A percentile compares a stretch with the other conserved stretches of the same genome.
These are phyloP conservation scores for Tribolium castaneum DNA, from an alignment of 1,140 invertebrate genomes.

Conservation along the genomic window DNA sequence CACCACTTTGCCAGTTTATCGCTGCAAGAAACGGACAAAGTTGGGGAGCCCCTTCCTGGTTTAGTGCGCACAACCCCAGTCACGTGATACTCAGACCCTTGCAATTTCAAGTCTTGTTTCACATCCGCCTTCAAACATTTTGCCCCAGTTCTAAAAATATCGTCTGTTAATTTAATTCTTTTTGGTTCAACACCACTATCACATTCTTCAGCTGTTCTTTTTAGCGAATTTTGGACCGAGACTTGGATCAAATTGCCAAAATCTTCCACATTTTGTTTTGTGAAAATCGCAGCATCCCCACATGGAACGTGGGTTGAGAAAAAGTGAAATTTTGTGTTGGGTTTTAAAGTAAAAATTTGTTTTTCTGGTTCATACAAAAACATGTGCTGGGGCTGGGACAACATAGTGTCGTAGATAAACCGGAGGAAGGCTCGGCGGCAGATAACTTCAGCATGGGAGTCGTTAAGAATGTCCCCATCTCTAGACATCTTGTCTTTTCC, in stretches of 20 bases:
- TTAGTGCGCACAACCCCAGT: slow-evolving; percentile 86
- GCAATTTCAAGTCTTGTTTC: slow-evolving; percentile 67
- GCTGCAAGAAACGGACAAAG: slow-evolving; percentile 90
- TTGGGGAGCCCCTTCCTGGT: slow-evolving; percentile 90
- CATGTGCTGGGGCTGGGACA: slow-evolving; percentile 59
- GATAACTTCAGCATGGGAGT: slow-evolving; percentile 93
- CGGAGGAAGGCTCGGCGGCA: slow-evolving; percentile 83
- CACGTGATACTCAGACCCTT: slow-evolving; percentile 76
- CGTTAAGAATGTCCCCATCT: slow-evolving; percentile 81
- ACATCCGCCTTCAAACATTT: slow-evolving; percentile 76
- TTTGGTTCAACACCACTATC: slow-evolving; percentile 49
- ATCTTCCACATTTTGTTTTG: slow-evolving; percentile 65
- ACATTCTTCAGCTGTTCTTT: slow-evolving; percentile 15
- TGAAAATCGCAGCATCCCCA: slow-evolving; percentile 94
- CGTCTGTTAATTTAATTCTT: slow-evolving; percentile 63
- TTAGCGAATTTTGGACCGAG: no score
- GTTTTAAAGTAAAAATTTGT: slow-evolving; percentile 67
- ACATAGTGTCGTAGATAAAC: slow-evolving; percentile 78
- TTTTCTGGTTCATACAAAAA: slow-evolving; percentile 61
- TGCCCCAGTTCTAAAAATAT: slow-evolving; percentile 88
- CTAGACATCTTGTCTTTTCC: slow-evolving; percentile 76
- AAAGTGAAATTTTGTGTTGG: slow-evolving; percentile 82
- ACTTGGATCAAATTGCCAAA: slow-evolving; percentile 54
- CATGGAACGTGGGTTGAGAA: slow-evolving; percentile 90
- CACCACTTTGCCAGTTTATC: slow-evolving; percentile 94